A percentile compares a stretch with the other conserved stretches of the same genome.
phyloP scores from a whole-genome alignment of 2,797 vertebrate species.

The Champsocephalus esox region DNA sequence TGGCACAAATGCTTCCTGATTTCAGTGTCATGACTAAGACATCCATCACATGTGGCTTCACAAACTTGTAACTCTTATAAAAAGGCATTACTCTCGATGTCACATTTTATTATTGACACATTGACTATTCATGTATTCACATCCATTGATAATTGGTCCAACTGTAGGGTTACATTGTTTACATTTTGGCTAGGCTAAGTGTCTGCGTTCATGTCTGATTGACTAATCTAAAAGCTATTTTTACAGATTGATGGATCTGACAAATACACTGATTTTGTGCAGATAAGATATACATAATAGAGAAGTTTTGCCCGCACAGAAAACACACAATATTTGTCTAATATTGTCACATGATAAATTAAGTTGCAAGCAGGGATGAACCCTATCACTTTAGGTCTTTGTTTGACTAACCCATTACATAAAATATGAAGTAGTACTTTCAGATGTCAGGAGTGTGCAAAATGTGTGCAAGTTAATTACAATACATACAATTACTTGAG shows the following conservation, averaged over 20 bases:
- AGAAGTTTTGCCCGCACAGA: neutral
- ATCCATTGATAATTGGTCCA: neutral
- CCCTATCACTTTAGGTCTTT: conserved; percentile 11
- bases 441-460: conserved; percentile 27
- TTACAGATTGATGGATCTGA: neutral
- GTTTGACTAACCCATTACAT: conserved; percentile 35
- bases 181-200: neutral
- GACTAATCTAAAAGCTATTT: neutral
- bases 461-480: conserved; percentile 36
- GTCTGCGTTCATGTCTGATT: neutral
- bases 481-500: conserved; percentile 29
- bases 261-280: neutral
- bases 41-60: neutral
- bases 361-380: conserved; percentile 13
- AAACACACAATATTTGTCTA: neutral
- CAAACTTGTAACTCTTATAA: conserved; percentile 7
- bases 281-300: neutral
- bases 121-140: neutral
- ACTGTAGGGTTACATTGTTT: conserved; percentile 1
- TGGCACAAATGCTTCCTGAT: conserved; percentile 1
- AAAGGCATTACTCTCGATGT: neutral
- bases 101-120: conserved; percentile 18
- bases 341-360: neutral
- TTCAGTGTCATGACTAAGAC: conserved; percentile 6
- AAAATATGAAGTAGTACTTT: conserved; percentile 21